Conservation (phyloP, 2,113 vertebrate species). For the Perca schrenkii region DNA sequence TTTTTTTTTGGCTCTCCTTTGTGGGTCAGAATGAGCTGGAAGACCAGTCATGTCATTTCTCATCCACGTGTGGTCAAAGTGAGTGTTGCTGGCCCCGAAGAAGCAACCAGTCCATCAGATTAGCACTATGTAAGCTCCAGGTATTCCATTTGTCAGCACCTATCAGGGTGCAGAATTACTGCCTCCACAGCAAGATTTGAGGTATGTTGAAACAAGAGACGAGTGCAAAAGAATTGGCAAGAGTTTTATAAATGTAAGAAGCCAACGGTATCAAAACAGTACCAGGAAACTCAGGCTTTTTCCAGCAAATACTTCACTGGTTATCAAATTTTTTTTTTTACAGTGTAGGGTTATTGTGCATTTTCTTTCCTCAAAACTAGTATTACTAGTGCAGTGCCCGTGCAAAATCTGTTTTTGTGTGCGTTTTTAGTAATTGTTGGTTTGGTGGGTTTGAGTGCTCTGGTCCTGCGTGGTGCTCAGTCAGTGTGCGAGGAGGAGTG, state of each 20-base stretch:
- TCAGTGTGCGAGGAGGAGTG: too few species aligned
- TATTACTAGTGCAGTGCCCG: neutral
- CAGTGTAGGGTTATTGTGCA: neutral
- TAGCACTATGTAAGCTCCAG: neutral
- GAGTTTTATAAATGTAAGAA: conserved; percentile 13
- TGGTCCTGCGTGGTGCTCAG: too few species aligned
- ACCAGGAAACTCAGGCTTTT: neutral
- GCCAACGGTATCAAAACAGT: neutral
- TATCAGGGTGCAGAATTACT: conserved; percentile 34
- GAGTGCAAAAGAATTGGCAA: conserved; percentile 4
- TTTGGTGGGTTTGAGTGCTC: too few species aligned
- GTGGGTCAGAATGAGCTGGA: conserved; percentile 50
- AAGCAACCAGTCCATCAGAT: conserved; percentile 25
- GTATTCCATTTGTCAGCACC: conserved; percentile 33
- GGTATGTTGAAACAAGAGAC: conserved; percentile 37
- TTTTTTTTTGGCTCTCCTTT: conserved; percentile 14
- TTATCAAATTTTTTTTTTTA: neutral
- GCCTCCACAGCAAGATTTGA: conserved; percentile 32
- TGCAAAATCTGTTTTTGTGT: too few species aligned
- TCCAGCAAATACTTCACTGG: neutral
- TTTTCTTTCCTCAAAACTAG: neutral
- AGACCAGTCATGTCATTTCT: conserved; percentile 32
- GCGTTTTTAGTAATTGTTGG: too few species aligned
- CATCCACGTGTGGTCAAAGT: conserved; percentile 17
- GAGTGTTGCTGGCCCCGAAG: conserved; percentile 58